Evolutionary conservation across 2,888 invertebrate genomes (phyloP), one percentile per base, ranked within the genome.

Genomic region (Sympetrum striolatum): DNA sequence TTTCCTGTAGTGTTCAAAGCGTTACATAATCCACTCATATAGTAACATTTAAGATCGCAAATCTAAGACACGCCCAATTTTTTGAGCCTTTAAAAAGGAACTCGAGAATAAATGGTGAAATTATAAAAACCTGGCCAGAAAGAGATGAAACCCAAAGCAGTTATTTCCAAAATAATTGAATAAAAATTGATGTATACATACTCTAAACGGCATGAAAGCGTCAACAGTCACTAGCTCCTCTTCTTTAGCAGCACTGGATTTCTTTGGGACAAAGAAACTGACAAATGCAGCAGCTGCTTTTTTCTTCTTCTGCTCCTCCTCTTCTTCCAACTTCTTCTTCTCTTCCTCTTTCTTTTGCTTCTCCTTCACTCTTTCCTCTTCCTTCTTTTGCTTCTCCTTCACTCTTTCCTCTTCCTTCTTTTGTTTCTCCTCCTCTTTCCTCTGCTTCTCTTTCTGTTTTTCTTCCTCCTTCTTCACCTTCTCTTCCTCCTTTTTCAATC

Each of bases 221-320:
- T 95, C 44, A 10, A 80, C 73, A 18, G 79, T 80, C 35, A 81
- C 90, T 15, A 86, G 94, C 48, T 91, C 79, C 31, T 90, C 90
- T 73, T 90, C 90, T 90, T 90, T 10, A 60, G 10, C 80, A 81
- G 8, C 86, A 14, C 5, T 44, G 81, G 93, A 93, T 91, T 94
- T 96, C 92, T 96, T 96, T 4, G 96, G 94, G 0, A 97, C 96
- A 93, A 98, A 98, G 93, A 98, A 98, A 92, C 97, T 98, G 0
- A 95, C 96, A 93, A 98, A 98, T 8, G 96, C 96, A 90, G 96
- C 96, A 0, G 97, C 96, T 0, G 96, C 96, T 93, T 97, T 97
- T 92, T 96, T 96, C 18, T 96, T 95, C 93, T 97, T 96, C 90
- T 96, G 96, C 93, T 97, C 97, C 92, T 92, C 92, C n/a, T 92